Evolutionary conservation across 2,888 invertebrate genomes (phyloP), one percentile per base, ranked within the genome.

Genomic region (Thera britannica): DNA sequence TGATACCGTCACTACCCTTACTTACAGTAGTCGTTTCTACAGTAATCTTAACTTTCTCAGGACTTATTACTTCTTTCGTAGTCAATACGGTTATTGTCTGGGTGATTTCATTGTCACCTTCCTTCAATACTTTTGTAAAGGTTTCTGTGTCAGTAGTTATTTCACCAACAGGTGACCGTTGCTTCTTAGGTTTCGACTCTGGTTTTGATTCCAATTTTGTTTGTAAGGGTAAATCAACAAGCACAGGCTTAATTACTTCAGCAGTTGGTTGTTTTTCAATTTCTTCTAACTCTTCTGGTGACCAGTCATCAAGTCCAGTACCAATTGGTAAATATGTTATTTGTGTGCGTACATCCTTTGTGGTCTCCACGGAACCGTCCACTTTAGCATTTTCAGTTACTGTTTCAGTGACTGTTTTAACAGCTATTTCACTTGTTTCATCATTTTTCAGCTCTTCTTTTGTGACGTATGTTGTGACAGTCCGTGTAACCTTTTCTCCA

Each of bases 1-100:
- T 93, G 1, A 91, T 78, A 35, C 93, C 94, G 68, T 94, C 93
- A 71, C 79, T 88, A 2, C 91, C 89, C 78, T 86, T 93, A 70
- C 90, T 92, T 0, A 94, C 90, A 7, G 94, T 94, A 11, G 92
- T 94, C 9, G 94, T 93, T 82, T 94, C 94, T 2, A 93, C 80
- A 1, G 93, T 93, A 6, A 92, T 80, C 79, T 93, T 94, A 2
- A 94, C 75, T 79, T 93, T 93, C 77, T 94, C 94, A 3, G 93
- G 93, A 68, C 90, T 92, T 8, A 93, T 92, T 1, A 94, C 89
- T 83, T 94, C 94, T 75, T 90, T 90, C 0, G 90, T 93, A 3
- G 93, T 94, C 2, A 94, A 85, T n/a, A 94, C 89, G 55, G 94
- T 94, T 36, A 94, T 87, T 3, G 90, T 92, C 76, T 94, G 94